Conservation (phyloP, 2,888 invertebrate species). For the Atethmia centrago region DNA sequence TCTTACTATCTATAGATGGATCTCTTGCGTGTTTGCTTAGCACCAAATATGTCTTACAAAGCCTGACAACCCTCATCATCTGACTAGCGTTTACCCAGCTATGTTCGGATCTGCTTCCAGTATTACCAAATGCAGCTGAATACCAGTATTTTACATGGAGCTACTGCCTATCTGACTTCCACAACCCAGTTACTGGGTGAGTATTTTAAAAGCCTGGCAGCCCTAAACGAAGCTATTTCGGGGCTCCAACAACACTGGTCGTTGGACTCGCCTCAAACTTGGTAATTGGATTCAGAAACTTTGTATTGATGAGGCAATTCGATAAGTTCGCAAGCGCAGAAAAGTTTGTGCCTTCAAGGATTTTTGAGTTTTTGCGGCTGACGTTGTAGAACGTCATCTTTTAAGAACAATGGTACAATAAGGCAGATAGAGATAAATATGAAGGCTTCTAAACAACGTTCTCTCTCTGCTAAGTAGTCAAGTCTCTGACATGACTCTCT, state of each 20-base stretch:
- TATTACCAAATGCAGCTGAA: no score
- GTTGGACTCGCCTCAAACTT: slow-evolving; percentile 58
- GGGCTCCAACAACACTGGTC: slow-evolving; percentile 48
- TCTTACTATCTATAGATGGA: neutral
- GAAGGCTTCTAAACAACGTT: neutral
- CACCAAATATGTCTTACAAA: neutral
- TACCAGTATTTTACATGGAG: neutral
- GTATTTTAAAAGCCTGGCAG: slow-evolving; percentile 13
- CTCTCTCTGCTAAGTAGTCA: neutral
- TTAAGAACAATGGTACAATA: neutral
- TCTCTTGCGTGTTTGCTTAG: neutral
- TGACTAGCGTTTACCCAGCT: no score
- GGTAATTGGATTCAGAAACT: slow-evolving; percentile 69
- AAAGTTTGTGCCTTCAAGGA: slow-evolving; percentile 49
- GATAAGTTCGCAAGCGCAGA: slow-evolving; percentile 53
- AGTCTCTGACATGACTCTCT: neutral
- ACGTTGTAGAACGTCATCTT: neutral
- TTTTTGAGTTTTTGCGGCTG: slow-evolving; percentile 49
- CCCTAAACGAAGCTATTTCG: slow-evolving; percentile 37
- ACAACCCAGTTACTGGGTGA: neutral
- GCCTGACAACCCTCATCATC: neutral
- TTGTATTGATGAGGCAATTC: slow-evolving; percentile 65
- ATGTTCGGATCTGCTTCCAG: no score
- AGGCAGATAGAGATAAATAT: neutral
- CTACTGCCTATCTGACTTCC: neutral